Conservation (phyloP, 2,888 invertebrate species). For the Agapostemon virescens region DNA sequence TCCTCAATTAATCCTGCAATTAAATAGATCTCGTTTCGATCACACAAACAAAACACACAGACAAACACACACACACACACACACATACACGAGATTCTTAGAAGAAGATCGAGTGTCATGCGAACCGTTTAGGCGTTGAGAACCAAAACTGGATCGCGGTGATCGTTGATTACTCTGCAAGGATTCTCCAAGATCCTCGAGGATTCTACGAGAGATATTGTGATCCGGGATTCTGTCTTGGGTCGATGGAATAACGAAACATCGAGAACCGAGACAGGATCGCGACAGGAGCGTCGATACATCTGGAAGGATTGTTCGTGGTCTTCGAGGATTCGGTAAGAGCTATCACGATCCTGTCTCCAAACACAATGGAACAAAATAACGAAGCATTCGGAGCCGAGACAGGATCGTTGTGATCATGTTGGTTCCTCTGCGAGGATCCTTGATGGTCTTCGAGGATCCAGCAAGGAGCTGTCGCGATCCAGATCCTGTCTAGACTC, state of each 20-base stretch:
- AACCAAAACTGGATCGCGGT: conserved; percentile 17
- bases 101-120: neutral
- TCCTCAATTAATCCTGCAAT: conserved; percentile 27
- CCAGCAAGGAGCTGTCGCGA: too few species aligned
- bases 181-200: neutral
- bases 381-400: too few species aligned
- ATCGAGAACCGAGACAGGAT: conserved; percentile 22
- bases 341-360: too few species aligned
- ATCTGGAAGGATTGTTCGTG: too few species aligned
- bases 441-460: too few species aligned
- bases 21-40: conserved; percentile 28
- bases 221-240: neutral
- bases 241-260: neutral
- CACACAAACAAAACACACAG: neutral
- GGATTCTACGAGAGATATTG: neutral
- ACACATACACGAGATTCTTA: neutral
- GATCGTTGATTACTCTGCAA: conserved; percentile 33
- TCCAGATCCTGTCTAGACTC: too few species aligned
- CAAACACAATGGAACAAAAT: too few species aligned
- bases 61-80: neutral
- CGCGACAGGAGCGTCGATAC: too few species aligned
- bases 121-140: conserved; percentile 16
- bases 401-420: too few species aligned
- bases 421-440: neutral
- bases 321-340: too few species aligned